phyloP scores from a whole-genome alignment of 2,888 invertebrate species.

The Graphium colonna region DNA sequence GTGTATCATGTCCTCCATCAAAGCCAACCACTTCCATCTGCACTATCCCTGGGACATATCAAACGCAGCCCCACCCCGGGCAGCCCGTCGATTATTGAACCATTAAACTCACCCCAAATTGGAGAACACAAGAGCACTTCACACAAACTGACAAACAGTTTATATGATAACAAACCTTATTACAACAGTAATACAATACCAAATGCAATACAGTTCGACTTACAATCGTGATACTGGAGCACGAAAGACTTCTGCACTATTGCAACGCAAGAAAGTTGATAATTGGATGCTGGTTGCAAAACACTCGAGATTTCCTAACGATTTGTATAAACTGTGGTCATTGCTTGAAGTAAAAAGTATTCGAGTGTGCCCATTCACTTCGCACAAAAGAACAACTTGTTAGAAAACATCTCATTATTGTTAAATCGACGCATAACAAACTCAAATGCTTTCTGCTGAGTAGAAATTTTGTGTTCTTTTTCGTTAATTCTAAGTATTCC shows the following conservation, averaged over 20 bases:
- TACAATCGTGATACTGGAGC: slow-evolving; percentile 23
- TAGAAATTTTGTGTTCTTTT: too few relatives aligned
- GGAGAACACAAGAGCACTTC: slow-evolving; percentile 40
- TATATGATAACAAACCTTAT: slow-evolving; percentile 35
- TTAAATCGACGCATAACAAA: not conserved
- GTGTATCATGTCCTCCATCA: too few relatives aligned
- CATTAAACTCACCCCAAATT: slow-evolving; percentile 60
- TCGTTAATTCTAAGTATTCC: not conserved
- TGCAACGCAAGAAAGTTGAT: slow-evolving; percentile 28
- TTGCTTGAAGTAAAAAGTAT: slow-evolving; percentile 9
- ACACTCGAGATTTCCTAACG: slow-evolving; percentile 33
- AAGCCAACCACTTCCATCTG: slow-evolving; percentile 18
- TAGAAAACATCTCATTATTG: slow-evolving; percentile 36
- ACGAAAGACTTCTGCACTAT: slow-evolving; percentile 28
- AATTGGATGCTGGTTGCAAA: slow-evolving; percentile 29
- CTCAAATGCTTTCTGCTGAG: not conserved
- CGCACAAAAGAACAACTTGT: slow-evolving; percentile 33
- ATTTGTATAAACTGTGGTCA: slow-evolving; percentile 21
- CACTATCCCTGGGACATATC: slow-evolving; percentile 47
- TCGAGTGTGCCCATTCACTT: slow-evolving; percentile 1
- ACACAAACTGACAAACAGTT: slow-evolving; percentile 32
- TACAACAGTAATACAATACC: slow-evolving; percentile 19
- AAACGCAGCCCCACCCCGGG: slow-evolving; percentile 51
- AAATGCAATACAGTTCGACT: slow-evolving; percentile 7
- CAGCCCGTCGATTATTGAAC: slow-evolving; percentile 63